Conservation (phyloP, 2,113 vertebrate species). For the Heterotis niloticus region DNA sequence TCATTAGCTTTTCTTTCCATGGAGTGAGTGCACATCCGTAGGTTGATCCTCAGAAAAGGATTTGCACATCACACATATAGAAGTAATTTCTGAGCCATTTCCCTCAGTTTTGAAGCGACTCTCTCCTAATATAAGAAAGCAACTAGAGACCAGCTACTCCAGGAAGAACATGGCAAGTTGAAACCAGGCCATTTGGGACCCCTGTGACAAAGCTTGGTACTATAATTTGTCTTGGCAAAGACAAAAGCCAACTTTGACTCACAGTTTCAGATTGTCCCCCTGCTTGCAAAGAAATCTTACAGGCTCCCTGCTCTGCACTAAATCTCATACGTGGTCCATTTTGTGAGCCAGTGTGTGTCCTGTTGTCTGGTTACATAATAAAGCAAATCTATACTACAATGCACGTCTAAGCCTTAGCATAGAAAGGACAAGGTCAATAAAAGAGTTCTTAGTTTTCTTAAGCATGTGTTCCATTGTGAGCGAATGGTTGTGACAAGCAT, state of each 20-base stretch:
- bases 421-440: not conserved
- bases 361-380: constrained; percentile 48
- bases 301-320: constrained; percentile 51
- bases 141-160: not conserved
- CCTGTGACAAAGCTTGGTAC: not conserved
- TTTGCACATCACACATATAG: no score
- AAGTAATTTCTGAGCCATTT: not conserved
- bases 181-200: not conserved
- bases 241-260: constrained; percentile 37
- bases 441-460: no score
- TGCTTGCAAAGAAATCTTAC: constrained; percentile 46
- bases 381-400: constrained; percentile 47
- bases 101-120: not conserved
- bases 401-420: constrained; percentile 31
- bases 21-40: not conserved
- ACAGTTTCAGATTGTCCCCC: constrained; percentile 37
- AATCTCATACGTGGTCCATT: constrained; percentile 56
- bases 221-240: not conserved
- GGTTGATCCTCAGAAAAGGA: no score
- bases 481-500: not conserved
- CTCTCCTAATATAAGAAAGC: not conserved
- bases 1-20: not conserved
- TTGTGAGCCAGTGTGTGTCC: constrained; percentile 52
- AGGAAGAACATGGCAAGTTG: not conserved
- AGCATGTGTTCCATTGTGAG: no score